These are phyloP conservation scores for Orientallactaga bullata DNA, from an alignment of 2,113 vertebrate genomes.

Conservation along the genomic window DNA sequence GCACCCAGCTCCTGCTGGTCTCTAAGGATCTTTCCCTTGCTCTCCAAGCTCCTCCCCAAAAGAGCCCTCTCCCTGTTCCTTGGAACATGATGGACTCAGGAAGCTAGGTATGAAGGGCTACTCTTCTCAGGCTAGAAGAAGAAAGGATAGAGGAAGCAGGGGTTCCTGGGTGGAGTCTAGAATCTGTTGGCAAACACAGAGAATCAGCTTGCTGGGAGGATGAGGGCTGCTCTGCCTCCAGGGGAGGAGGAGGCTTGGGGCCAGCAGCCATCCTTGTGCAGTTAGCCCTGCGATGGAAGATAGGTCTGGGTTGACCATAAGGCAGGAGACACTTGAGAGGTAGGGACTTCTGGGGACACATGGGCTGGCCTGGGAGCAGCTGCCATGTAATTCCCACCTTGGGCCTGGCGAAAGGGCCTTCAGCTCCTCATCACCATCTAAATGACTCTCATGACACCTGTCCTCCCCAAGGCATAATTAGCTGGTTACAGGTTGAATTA, in stretches of 20 bases:
- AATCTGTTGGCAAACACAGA: neutral
- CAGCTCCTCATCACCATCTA: neutral
- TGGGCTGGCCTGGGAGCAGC: neutral
- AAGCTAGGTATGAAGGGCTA: neutral
- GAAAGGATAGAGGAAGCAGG: neutral
- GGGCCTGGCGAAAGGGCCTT: neutral
- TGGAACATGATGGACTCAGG: neutral
- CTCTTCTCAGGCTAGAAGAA: neutral
- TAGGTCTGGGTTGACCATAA: neutral
- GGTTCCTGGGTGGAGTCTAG: neutral
- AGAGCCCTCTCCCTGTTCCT: neutral
- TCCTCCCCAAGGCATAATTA: neutral
- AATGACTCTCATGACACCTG: conserved; percentile 34
- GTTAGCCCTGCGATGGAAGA: neutral
- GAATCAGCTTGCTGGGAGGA: neutral
- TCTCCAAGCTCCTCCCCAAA: neutral
- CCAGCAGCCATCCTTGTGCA: neutral
- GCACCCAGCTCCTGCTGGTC: neutral
- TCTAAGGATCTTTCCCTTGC: neutral
- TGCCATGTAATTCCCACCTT: neutral
- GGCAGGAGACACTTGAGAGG: neutral
- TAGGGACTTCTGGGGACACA: neutral
- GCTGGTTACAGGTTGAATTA: conserved; percentile 87
- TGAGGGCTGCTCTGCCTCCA: neutral
- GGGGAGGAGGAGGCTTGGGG: neutral